phyloP scores from a whole-genome alignment of 2,113 vertebrate species.

The Oxyruncus cristatus region DNA sequence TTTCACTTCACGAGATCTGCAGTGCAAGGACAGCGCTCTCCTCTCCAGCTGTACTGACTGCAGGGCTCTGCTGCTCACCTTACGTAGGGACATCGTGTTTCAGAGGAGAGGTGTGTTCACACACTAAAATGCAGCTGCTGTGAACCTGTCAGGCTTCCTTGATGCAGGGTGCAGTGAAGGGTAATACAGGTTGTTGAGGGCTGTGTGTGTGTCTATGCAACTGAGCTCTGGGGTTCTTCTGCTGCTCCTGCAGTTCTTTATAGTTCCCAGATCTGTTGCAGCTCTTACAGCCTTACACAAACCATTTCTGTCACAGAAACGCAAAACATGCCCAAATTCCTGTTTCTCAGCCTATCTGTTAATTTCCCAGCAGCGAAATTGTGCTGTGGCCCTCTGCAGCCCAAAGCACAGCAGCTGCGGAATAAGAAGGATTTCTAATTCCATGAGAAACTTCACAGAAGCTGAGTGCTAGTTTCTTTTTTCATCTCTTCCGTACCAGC shows the following conservation, averaged over 20 bases:
- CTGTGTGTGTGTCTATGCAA: not conserved
- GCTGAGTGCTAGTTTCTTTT: not conserved
- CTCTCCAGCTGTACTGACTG: not conserved
- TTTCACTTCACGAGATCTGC: not conserved
- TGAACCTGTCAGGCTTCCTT: not conserved
- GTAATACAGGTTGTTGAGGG: not conserved
- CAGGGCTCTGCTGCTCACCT: not conserved
- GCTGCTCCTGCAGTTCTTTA: not conserved
- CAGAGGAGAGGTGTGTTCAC: not conserved
- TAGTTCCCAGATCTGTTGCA: not conserved
- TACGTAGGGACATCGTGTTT: fast-evolving
- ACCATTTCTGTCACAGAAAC: not conserved
- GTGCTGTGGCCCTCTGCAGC: not conserved
- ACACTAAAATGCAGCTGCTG: not conserved
- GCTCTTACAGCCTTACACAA: not conserved
- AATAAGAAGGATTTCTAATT: not conserved
- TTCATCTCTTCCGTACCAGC: not conserved
- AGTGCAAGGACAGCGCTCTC: not conserved
- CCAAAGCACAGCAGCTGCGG: not conserved
- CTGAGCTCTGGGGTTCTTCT: not conserved
- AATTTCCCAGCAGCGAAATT: not conserved
- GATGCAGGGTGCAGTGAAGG: not conserved
- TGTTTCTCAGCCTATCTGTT: not conserved
- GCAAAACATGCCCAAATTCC: not conserved
- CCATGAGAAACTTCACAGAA: not conserved